Evolutionary conservation across 2,888 invertebrate species (phyloP).

Genomic region (Philopedon plagiatum): DNA sequence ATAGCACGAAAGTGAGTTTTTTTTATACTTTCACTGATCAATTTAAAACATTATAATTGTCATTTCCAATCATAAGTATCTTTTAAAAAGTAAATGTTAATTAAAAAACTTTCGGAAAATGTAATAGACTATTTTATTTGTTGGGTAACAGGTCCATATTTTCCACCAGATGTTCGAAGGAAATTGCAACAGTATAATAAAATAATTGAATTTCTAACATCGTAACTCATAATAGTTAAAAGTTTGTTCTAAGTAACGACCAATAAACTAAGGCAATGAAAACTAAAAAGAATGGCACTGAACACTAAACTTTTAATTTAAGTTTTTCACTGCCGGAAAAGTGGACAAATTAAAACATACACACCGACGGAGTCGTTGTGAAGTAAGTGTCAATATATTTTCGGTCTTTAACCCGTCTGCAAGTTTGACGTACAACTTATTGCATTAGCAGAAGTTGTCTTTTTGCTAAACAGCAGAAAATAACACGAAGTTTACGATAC

Average conservation of each 20-base stretch:
- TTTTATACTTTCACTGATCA: no score
- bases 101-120: no score
- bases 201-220: constrained; percentile 26
- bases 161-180: not conserved
- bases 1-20: no score
- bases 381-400: constrained; percentile 25
- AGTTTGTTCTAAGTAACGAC: constrained; percentile 29
- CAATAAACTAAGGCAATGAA: constrained; percentile 31
- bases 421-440: constrained; percentile 22
- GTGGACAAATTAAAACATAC: constrained; percentile 45
- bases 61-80: no score
- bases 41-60: no score
- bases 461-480: constrained; percentile 15
- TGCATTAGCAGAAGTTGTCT: constrained; percentile 6
- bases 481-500: constrained; percentile 15
- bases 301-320: constrained; percentile 34
- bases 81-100: no score
- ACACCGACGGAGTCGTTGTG: not conserved
- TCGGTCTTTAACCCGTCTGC: constrained; percentile 24
- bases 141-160: not conserved
- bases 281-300: constrained; percentile 20
- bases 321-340: constrained; percentile 29
- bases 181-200: constrained; percentile 22
- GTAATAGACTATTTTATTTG: not conserved
- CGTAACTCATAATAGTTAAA: constrained; percentile 22